Conservation (phyloP, 1,140 invertebrate genomes). For the Pogonognathellus flavescens region DNA sequence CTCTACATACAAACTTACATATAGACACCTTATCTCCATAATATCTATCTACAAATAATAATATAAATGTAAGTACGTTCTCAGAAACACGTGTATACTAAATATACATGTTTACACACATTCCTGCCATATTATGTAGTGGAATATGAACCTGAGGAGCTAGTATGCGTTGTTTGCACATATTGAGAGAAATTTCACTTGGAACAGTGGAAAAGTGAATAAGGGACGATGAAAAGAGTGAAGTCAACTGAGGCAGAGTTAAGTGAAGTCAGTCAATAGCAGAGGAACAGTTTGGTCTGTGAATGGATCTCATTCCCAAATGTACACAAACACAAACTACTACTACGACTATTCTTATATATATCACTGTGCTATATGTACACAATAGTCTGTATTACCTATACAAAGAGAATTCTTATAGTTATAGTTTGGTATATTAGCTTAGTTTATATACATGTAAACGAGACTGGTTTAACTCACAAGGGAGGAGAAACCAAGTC, state of each 20-base stretch:
- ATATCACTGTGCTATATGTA: too few relatives aligned
- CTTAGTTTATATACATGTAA: neutral
- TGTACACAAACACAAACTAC: slow-evolving; percentile 21
- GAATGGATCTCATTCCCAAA: slow-evolving; percentile 46
- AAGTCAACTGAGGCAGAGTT: neutral
- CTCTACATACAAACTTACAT: neutral
- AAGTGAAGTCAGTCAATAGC: slow-evolving; percentile 20
- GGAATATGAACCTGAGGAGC: neutral
- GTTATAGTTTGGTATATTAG: too few relatives aligned
- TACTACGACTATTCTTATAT: too few relatives aligned
- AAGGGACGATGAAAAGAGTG: neutral
- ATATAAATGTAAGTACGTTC: neutral
- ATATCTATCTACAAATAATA: too few relatives aligned
- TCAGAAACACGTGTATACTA: neutral
- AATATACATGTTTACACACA: neutral
- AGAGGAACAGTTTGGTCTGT: neutral
- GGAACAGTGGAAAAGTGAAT: neutral
- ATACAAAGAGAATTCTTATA: neutral
- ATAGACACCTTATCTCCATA: too few relatives aligned
- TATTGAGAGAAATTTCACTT: neutral
- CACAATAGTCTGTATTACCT: too few relatives aligned
- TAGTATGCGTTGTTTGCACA: neutral
- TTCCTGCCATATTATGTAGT: neutral
- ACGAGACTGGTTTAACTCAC: slow-evolving; percentile 7
- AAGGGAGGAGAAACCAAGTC: neutral